Evolutionary conservation across 2,113 vertebrate genomes (phyloP), one percentile per base, ranked within the genome.

Genomic region (Electrona antarctica): DNA sequence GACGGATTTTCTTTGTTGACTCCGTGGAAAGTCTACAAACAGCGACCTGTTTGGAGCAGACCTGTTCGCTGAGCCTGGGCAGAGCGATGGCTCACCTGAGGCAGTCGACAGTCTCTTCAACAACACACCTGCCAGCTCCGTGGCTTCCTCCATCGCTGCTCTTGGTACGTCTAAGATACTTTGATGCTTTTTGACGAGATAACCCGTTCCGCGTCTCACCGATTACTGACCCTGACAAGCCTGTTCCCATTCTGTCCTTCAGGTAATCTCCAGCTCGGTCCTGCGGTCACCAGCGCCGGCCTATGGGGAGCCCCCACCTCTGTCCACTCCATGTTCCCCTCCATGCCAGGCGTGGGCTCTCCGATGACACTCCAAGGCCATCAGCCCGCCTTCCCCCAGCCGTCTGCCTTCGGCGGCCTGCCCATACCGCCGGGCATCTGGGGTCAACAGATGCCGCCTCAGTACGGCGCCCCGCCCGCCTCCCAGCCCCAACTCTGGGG

Each of bases 11-110:
- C 33, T 48, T 45, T 28, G 33, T 49, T 58, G 55, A 51, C 47
- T 62, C 8, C 47, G 57, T 67, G 78, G 76, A 47, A 81, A 98
- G 97, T 82, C 87, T 73, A 46, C 93, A 77, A 77, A 92, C 0
- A 92, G 76, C 83, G 92, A 95, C 61, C 84, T 95, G 47, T 93
- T 98, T 86, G 94, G 93, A 29, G 80, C 94, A 60, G 93, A 95
- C 33, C 77, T 95, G n/a, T 96, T 97, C 86, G 78, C 87, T 81
- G 64, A 79, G 54, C 85, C 85, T 9, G 29, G 52, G 65, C 74
- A 85, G 3, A 46, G 87, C 60, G 89, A 87, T 64, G 56, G 73
- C 1, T 49, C 67, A 5, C 33, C 86, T 61, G 90, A 59, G 56
- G 73, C 93, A 54, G 61, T 89, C 67, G 91, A 94, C 56, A 4